Base-by-base conservation (phyloP, 2,113 vertebrate genomes). In the Potamarius usumacintae region DNA sequence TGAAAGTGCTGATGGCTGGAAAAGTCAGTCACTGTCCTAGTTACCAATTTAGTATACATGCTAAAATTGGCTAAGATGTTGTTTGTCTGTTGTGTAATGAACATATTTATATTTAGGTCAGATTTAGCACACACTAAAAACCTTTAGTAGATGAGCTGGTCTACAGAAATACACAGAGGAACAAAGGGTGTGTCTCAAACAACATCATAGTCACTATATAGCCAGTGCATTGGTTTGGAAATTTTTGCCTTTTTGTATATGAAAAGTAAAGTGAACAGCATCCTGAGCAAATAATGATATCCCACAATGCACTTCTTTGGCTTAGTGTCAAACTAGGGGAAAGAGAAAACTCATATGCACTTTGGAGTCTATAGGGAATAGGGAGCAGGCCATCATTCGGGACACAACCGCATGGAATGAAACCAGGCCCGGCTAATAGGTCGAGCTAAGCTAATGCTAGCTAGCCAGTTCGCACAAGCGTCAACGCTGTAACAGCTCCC, bases 71-170 rank as follows among this genome's bases (percentile, higher is more conserved):
- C 34, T 20, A 48, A 48, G 71, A 74, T 17, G 15, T 48, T 9
- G 72, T 76, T 76, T 25, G 34, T 34, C 17, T n/a, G 14, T 71
- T 34, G 42, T 76, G 42, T 77, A 74, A 50, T 76, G 2, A 1
- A 11, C 8, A 76, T 76, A 76, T 76, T 76, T 76, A 78, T 53
- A 78, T 25, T 78, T n/a, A 55, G 76, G 72, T 9, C 74, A 52
- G 10, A 27, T 57, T 79, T 27, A 79, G n/a, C 9, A 50, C 20
- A 11, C 20, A 55, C 9, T 22, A 12, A 11, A 52, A 22, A 76
- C 42, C 20, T 50, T 77, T 25, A 42, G 42, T 42, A 42, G 42
- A 34, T 34, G 34, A 27, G n/a, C 8, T 55, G 12, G 7, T 79
- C 15, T 52, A 52, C 74, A 78, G 10, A 78, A 14, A 48, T 20